Base-by-base conservation (phyloP, 2,797 vertebrate genomes). In the Pteropus rufus region DNA sequence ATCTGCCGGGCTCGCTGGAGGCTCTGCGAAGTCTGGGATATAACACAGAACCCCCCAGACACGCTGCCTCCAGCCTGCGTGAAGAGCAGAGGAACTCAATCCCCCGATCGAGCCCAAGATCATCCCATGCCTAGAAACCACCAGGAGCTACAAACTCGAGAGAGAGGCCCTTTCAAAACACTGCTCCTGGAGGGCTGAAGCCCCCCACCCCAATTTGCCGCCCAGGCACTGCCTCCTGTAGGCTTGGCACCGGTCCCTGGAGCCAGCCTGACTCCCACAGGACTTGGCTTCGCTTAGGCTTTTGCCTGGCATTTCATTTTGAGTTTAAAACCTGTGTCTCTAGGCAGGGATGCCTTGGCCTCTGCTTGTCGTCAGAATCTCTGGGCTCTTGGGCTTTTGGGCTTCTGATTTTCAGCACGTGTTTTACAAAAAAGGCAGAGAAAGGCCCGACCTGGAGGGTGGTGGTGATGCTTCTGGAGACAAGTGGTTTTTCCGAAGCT, bases 1-100 rank as follows among this genome's bases (percentile, higher is more conserved):
- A 97, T 96, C 97, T 98, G 96, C 85, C 1, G 1, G 93, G 75
- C 82, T 97, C 89, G 87, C 92, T 10, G 11, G 93, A 87, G 93
- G 84, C 23, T 3, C 58, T 0, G 34, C 4, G 0, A 24, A 82
- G 36, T 73, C 73, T 93, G 41, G 79, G 54, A 60, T 62, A 44
- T 14, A 23, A 41, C 26, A 10, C 46, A 52, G 67, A 80, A 36
- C 18, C 26, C 31, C 86, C 15, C 24, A 89, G 46, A 49, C 29
- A 5, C 0, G 11, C 64, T 2, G 49, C 31, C 62, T 65, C 29
- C 60, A 60, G 80, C 75, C 73, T 24, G 70, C 8, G 0, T 49
- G 60, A 31, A 73, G 56, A 54, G 24, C 81, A 29, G 75, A 70
- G 69, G 77, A 26, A 23, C 44, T 81, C 5, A 1, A 62, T 41